Evolutionary conservation across 2,888 invertebrate species (phyloP), one percentile per base, ranked within the genome.

Genomic region (Rhingia campestris): DNA sequence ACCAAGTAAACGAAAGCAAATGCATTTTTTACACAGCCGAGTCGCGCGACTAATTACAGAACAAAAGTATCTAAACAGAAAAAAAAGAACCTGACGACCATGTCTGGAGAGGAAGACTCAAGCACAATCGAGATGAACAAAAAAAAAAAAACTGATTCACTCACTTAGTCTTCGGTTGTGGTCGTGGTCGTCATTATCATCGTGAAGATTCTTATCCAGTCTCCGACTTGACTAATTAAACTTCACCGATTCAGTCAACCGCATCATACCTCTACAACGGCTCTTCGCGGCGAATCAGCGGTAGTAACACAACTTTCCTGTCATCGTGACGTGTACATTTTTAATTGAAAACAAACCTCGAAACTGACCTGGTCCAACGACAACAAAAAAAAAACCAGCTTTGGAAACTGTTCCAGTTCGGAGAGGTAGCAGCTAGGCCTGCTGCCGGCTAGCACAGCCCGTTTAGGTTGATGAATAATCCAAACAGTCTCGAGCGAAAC

Each of bases 281-380:
- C 30, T n/a, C 22, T 22, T n/a, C n/a, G n/a, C 10, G 4, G 9
- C 14, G 37, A 10, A 54, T 9, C 37, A 37, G 33, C 33, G 10
- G 22, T 4, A 22, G 10, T 4, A 14, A 53, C 56, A 63, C 56
- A 53, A 81, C 77, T 76, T 76, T 76, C 76, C 64, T 76, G 81
- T 43, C 45, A 22, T n/a, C 66, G 12, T 56, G 9, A 7, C 6
- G 12, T 14, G 33, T 35, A 35, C 35, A 63, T 54, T 7, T 76
- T 49, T 56, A 43, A 66, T 72, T 51, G 69, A 76, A 81, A 70
- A 64, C 22, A 81, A 72, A 81, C 51, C 69, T 33, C 30, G 56
- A 81, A 64, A 77, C 81, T 72, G 81, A 77, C 81, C 81, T 81
- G 53, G 66, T 61, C 72, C 51, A 81, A 81, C 72, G 54, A 61